Base-by-base conservation (phyloP, 2,797 vertebrate species). In the Cuniculus paca region DNA sequence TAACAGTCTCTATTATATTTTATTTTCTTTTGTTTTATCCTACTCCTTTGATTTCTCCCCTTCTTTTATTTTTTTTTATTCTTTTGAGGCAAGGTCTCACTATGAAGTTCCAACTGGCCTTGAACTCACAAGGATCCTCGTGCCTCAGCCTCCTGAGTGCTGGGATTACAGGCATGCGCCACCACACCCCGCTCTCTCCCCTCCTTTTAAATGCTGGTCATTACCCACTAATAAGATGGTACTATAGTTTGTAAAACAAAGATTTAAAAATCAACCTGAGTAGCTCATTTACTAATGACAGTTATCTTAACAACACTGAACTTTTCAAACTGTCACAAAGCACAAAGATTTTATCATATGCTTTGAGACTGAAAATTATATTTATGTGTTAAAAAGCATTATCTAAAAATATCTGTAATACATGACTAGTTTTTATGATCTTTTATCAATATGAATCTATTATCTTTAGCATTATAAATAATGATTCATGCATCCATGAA, bases 391-490 rank as follows among this genome's bases (percentile, higher is more conserved):
- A 96, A 17, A 95, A 90, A 90, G 24, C 54, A 94, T 80, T 91
- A 92, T 48, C 92, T 92, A 94, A 77, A 96, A 94, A 88, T 5
- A 95, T 4, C 22, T 65, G 13, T 80, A 79, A 94, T 56, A 83
- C 1, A 81, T 86, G 39, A 95, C 65, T 94, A 39, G 31, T 84
- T 92, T 93, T 45, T 63, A 89, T 75, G 52, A 34, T 31, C 70
- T 94, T 96, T 87, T 81, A 89, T 52, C 70, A 91, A n/a, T 54
- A 84, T 31, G 6, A 39, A 85, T 22, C 36, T 84, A 9, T 36
- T 42, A 96, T 78, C 83, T 92, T 93, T 92, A 89, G 54, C 90
- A 90, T 85, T 85, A 83, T 68, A 52, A 83, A 83, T 36, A 83
- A 82, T 42, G 42, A 96, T 88, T 96, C 34, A 89, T 52, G 92